Base-by-base conservation (phyloP, 2,797 vertebrate genomes). In the Mallotus villosus region DNA sequence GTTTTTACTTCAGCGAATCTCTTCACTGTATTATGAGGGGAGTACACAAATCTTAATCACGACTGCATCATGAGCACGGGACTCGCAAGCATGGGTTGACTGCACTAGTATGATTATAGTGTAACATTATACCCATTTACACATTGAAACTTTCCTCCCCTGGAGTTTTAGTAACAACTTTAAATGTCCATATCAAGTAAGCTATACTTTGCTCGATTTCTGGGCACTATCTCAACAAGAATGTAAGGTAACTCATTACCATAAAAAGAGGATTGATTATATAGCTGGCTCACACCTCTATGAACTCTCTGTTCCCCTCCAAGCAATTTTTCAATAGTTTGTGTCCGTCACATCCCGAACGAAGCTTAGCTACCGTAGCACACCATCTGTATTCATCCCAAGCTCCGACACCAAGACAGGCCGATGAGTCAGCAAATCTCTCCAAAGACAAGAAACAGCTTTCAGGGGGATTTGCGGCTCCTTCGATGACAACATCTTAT, bases 381-480 rank as follows among this genome's bases (percentile, higher is more conserved):
- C 37, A 74, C 68, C 63, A 84, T 88, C 82, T 90, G 84, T 85
- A 90, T 91, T 91, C 86, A 85, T 82, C 75, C n/a, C 3, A 46
- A 9, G 86, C 68, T 86, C 74, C 78, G 63, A 79, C 81, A 76
- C 60, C 75, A 79, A 84, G 87, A 82, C 82, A 86, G 82, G 76
- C 67, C n/a, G 83, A 86, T 85, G 88, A 91, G 67, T 91, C 91
- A 91, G 89, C 89, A 88, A 83, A 87, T 86, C 79, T 81, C 78
- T 68, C 41, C 58, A 71, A 87, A 82, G 76, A 81, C 76, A 68
- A 82, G 76, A 22, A 17, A 12, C 0, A 41, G 67, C 60, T 76
- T 79, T 75, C 73, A 63, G 25, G 63, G 53, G 67, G 51, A 41
- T 69, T 67, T 58, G 63, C 70, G 79, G 74, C 67, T 73, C 68